Evolutionary conservation across 2,797 vertebrate species (phyloP), one percentile per base, ranked within the genome.

Genomic region (Crax fasciolata): DNA sequence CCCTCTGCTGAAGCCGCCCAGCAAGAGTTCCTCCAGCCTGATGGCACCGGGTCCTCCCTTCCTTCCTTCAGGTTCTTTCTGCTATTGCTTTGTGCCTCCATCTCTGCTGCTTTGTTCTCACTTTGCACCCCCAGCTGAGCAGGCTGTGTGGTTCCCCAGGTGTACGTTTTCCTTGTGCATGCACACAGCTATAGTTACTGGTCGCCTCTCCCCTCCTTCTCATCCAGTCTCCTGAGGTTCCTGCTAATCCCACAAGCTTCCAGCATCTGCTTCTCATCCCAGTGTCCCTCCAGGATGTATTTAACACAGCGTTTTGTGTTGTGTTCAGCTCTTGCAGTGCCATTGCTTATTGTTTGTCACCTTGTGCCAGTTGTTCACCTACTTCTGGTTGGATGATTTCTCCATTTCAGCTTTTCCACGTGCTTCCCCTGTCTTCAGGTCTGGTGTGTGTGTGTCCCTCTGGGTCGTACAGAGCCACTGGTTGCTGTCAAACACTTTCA

Each of bases 11-110:
- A 85, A 91, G 84, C 76, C 58, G 39, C 63, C 87, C 84, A 71
- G 91, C 82, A 94, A 83, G 74, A 81, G 67, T 55, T 48, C 66
- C 85, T 87, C 85, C 83, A 70, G 89, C 41, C 61, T 81, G 72
- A 91, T 87, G 91, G 75, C 84, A 88, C 82, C 65, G 2, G 10
- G 75, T 85, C 48, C 65, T 32, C 13, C 20, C 25, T 58, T 61
- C 7, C 84, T 74, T 55, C 63, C 46, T 63, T 67, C 62, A 85
- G 79, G 61, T 83, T 9, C 1, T 54, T 54, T 13, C 68, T 93
- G 1, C 61, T 41, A 18, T 0, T 82, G 78, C 67, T 84, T 84
- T 61, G 23, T 78, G 80, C 51, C 76, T 58, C 27, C 9, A 4
- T 35, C 79, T 57, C 80, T 82, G 74, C 51, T 84, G 0, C 23